Percentiles rank a stretch among this genome's conserved stretches.
phyloP scores from a whole-genome alignment of 2,888 invertebrate genomes.

The Epicampocera succincta region DNA sequence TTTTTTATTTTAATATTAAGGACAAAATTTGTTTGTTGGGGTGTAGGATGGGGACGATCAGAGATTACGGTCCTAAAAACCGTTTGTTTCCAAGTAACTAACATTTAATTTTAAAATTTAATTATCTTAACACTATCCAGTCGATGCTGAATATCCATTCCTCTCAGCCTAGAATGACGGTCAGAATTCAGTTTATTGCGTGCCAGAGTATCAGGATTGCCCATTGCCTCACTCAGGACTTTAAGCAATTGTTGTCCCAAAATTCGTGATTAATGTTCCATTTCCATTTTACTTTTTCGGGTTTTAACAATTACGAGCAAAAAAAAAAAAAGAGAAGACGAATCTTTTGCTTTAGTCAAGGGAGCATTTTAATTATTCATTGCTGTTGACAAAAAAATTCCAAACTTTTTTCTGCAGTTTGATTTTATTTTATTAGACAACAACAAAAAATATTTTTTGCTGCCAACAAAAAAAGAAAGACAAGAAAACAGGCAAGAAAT shows the following conservation, averaged over 20 bases:
- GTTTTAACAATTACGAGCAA: neutral
- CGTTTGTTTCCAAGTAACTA: too few relatives aligned
- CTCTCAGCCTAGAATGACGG: too few relatives aligned
- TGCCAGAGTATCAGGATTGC: too few relatives aligned
- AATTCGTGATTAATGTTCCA: neutral
- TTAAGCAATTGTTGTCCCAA: too few relatives aligned
- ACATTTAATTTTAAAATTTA: too few relatives aligned
- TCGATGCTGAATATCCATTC: too few relatives aligned
- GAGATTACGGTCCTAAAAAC: too few relatives aligned
- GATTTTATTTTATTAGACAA: slow-evolving; percentile 63
- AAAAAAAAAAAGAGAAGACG: slow-evolving; percentile 10
- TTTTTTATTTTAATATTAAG: neutral
- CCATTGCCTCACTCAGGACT: too few relatives aligned
- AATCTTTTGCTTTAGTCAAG: slow-evolving; percentile 71
- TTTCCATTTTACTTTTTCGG: neutral
- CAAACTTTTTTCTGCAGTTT: slow-evolving; percentile 71
- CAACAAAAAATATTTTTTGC: slow-evolving; percentile 23
- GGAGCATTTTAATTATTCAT: slow-evolving; percentile 80
- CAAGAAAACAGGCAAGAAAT: neutral
- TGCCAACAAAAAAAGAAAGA: neutral
- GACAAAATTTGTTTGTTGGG: too few relatives aligned
- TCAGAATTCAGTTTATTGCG: too few relatives aligned
- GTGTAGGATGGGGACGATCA: too few relatives aligned
- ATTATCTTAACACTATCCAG: too few relatives aligned
- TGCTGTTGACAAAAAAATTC: slow-evolving; percentile 77